Base-by-base conservation (phyloP, 2,888 invertebrate genomes). In the Apotomis capreana region DNA sequence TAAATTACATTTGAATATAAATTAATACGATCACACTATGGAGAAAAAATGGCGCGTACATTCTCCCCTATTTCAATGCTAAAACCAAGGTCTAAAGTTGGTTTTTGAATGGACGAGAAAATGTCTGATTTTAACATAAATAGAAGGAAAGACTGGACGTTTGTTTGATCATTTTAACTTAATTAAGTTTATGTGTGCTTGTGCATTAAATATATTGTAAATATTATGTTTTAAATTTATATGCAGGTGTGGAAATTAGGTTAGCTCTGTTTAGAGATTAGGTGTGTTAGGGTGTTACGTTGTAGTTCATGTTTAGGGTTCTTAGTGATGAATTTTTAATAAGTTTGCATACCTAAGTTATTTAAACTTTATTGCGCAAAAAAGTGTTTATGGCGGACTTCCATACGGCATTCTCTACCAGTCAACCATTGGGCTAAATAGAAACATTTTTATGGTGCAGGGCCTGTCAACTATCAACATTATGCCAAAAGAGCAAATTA, bases 1-100 rank as follows among this genome's bases (percentile, higher is more conserved):
- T 90, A 91, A 91, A 92, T 91, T 90, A 90, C 91, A 91, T 91
- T 91, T 88, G 87, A 92, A 91, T 91, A 90, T 89, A 91, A 91
- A 92, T 91, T 89, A 90, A 88, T 88, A 87, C 83, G 87, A 87
- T 86, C 83, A 79, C 85, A 89, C 87, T 87, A 87, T 86, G 83
- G 78, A 83, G 83, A 84, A 86, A 87, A 87, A 85, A 81, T 79
- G 73, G 74, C 75, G 73, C 59, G 54, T 62, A 55, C 68, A 68
- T 73, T 75, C 15, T 73, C 6, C 2, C 26, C 1, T 49, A 59
- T 12, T 44, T 59, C 3, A 63, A 61, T 26, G 10, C 15, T 73
- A 55, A 26, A 4, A 9, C 5, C 4, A 3, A 12, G 6, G 4
- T 0, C 13, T 55, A 65, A 12, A 49, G 70, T 52, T 15, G 13